These are phyloP conservation scores for Syrmaticus mikado DNA, from an alignment of 2,113 vertebrate genomes.

Conservation along the genomic window DNA sequence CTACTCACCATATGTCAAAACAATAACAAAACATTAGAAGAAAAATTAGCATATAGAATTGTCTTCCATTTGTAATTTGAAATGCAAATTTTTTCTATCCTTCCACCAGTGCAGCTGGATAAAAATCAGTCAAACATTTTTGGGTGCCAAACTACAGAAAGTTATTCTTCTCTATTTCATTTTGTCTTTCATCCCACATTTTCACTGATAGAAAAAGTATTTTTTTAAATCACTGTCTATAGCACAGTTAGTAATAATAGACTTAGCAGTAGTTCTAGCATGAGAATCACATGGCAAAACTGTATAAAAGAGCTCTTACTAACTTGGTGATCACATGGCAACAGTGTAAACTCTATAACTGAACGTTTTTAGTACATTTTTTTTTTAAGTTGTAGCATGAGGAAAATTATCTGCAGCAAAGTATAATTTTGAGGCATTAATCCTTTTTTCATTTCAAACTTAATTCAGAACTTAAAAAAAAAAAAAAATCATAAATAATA, in stretches of 20 bases:
- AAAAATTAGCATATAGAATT: accelerated
- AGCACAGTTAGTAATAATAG: background rate
- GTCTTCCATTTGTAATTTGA: background rate
- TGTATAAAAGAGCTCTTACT: background rate
- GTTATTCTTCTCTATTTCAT: background rate
- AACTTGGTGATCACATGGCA: background rate
- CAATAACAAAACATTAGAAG: background rate
- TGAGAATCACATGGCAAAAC: background rate
- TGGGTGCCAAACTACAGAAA: background rate
- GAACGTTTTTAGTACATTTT: background rate
- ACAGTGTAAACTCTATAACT: accelerated
- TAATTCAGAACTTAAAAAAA: background rate
- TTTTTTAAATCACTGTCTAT: background rate
- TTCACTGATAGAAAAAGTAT: background rate
- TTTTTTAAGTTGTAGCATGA: background rate
- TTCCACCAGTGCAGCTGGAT: background rate
- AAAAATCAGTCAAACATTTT: background rate
- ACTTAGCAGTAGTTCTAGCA: background rate
- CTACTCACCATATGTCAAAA: background rate
- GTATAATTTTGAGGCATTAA: background rate
- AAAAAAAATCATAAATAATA: background rate
- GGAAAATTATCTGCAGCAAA: background rate
- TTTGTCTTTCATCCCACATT: background rate
- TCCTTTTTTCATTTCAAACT: background rate
- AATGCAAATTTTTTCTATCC: background rate